Conservation (phyloP, 1,140 invertebrate species). For the Saccostrea glomerata region DNA sequence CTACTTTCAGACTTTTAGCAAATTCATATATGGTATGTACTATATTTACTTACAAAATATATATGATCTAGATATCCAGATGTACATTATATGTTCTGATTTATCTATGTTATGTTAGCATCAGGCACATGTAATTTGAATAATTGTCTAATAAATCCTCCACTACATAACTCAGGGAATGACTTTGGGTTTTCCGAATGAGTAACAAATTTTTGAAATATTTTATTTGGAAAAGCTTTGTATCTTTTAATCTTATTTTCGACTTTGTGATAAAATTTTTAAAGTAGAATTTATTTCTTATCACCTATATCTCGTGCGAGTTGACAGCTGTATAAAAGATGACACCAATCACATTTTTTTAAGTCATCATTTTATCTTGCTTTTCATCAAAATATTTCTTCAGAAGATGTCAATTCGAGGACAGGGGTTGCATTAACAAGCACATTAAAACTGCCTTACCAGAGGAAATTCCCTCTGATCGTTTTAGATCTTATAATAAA, state of each 20-base stretch:
- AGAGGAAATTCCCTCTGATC: not conserved
- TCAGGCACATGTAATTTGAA: too few species aligned
- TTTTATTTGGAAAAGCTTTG: not conserved
- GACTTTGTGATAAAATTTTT: too few species aligned
- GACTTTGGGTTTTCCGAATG: too few species aligned
- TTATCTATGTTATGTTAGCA: too few species aligned
- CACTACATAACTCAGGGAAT: too few species aligned
- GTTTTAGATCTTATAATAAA: not conserved
- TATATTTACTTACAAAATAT: too few species aligned
- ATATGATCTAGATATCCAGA: too few species aligned
- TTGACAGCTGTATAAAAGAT: not conserved
- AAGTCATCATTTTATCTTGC: not conserved
- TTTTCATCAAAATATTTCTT: not conserved
- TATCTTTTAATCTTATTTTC: not conserved
- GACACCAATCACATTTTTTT: not conserved
- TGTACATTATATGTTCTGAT: too few species aligned
- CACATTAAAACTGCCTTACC: not conserved
- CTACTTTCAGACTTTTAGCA: too few species aligned
- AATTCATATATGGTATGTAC: too few species aligned
- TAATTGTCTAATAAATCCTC: too few species aligned
- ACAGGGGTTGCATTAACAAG: not conserved
- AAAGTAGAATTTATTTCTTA: too few species aligned
- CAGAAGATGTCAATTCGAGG: not conserved
- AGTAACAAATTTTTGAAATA: not conserved
- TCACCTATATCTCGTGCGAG: not conserved